phyloP scores from a whole-genome alignment of 2,113 vertebrate genomes.

The Notothenia rossii region DNA sequence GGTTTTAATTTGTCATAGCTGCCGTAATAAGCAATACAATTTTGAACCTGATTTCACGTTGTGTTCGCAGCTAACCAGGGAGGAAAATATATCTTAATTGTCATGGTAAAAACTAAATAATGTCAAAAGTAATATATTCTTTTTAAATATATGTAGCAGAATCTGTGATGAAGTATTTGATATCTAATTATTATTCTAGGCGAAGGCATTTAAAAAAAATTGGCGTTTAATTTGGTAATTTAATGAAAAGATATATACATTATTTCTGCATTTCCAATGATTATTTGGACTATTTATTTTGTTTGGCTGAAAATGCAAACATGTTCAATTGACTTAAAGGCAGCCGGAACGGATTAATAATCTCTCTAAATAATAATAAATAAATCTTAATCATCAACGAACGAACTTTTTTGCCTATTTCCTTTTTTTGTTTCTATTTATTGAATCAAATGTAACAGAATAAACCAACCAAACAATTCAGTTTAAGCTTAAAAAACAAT shows the following conservation, averaged over 20 bases:
- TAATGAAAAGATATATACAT: neutral
- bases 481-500: too few species aligned
- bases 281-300: neutral
- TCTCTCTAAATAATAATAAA: neutral
- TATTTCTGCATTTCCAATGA: neutral
- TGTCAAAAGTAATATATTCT: neutral
- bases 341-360: neutral
- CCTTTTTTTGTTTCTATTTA: too few species aligned
- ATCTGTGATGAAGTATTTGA: neutral
- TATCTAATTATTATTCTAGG: neutral
- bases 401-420: neutral
- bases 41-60: neutral
- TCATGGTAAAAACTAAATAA: neutral
- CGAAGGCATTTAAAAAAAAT: neutral
- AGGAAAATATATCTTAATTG: neutral
- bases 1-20: slow-evolving; percentile 37
- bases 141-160: neutral
- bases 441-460: too few species aligned
- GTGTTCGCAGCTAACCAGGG: neutral
- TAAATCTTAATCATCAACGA: neutral
- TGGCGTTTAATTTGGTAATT: neutral
- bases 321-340: neutral
- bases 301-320: neutral
- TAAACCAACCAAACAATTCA: too few species aligned
- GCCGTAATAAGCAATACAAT: slow-evolving; percentile 3